These are phyloP conservation scores for Drosophila anceps DNA, from an alignment of 2,888 invertebrate genomes.

Conservation along the genomic window DNA sequence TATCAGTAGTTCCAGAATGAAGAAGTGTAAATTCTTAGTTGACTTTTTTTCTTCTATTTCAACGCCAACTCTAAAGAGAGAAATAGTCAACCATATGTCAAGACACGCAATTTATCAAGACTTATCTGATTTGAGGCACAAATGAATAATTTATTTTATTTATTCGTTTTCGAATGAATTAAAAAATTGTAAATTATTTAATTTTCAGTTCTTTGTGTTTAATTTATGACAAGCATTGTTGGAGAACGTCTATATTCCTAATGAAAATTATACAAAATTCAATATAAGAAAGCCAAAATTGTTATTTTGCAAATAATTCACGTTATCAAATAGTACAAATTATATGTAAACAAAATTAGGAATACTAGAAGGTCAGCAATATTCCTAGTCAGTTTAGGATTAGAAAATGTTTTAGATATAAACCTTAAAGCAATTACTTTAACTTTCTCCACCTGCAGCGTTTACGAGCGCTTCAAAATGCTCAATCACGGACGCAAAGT, in stretches of 20 bases:
- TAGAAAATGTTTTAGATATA: not conserved
- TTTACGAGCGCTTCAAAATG: constrained; percentile 94
- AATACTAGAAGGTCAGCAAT: not conserved
- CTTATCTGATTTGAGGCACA: too few species aligned
- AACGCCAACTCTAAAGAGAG: too few species aligned
- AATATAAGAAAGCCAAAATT: not conserved
- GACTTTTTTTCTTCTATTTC: too few species aligned
- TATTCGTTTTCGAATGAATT: not conserved
- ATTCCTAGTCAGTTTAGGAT: not conserved
- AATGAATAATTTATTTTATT: too few species aligned
- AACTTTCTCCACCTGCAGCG: constrained; percentile 81
- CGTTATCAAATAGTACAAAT: not conserved
- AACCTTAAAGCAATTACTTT: not conserved
- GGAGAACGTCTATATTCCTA: too few species aligned
- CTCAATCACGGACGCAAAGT: constrained; percentile 96
- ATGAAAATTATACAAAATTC: too few species aligned
- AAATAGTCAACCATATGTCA: too few species aligned
- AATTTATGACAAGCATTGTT: not conserved
- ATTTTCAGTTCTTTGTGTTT: not conserved
- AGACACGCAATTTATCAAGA: too few species aligned
- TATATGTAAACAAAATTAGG: not conserved
- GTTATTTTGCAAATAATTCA: not conserved
- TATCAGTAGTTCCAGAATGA: too few species aligned
- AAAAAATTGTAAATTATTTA: not conserved
- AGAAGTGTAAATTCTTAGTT: too few species aligned